phyloP scores from a whole-genome alignment of 2,113 vertebrate genomes.

The Rhinoderma darwinii region DNA sequence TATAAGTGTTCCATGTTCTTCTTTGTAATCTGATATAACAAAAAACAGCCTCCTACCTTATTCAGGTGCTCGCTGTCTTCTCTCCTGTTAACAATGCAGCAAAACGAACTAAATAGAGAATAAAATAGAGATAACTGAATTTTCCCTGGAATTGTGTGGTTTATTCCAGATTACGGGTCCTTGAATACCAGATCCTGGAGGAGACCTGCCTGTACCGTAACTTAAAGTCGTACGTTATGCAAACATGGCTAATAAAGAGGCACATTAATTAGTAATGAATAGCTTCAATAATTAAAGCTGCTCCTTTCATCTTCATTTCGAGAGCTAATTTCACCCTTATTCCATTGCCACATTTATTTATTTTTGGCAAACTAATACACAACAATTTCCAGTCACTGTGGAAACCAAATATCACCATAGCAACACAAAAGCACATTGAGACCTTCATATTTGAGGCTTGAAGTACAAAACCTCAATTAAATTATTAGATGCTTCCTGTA shows the following conservation, averaged over 20 bases:
- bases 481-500: constrained; percentile 34
- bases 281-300: constrained; percentile 75
- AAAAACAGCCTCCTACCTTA: constrained; percentile 29
- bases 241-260: constrained; percentile 58
- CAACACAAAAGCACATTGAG: constrained; percentile 59
- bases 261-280: constrained; percentile 75
- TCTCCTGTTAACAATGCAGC: neutral
- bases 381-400: constrained; percentile 60
- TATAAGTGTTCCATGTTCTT: neutral
- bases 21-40: neutral
- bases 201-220: neutral
- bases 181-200: neutral
- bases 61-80: neutral
- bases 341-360: constrained; percentile 47
- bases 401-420: constrained; percentile 64
- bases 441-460: constrained; percentile 35
- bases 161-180: neutral
- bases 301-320: constrained; percentile 67
- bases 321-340: constrained; percentile 60
- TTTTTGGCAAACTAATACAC: constrained; percentile 9
- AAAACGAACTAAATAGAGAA: neutral
- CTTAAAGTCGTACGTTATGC: neutral
- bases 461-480: constrained; percentile 53
- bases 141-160: constrained; percentile 10
- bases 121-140: neutral